Evolutionary conservation across 2,797 vertebrate species (phyloP), one percentile per base, ranked within the genome.

Genomic region (Neosilurus mollespiculum): DNA sequence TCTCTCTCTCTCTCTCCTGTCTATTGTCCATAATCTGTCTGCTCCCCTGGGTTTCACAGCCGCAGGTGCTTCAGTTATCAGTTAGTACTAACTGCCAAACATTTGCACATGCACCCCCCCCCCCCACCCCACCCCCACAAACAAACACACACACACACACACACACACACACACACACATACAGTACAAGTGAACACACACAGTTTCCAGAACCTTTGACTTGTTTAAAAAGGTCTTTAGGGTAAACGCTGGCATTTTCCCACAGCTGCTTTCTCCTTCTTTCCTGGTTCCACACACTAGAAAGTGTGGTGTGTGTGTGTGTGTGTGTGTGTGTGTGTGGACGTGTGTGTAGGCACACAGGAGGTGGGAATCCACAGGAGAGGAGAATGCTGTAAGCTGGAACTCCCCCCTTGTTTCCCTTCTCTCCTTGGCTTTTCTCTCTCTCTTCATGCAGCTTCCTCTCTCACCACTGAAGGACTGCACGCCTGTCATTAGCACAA

Each of bases 61-160:
- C 81, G 85, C 84, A 88, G 87, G 83, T 86, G 85, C 85, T 76
- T 80, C 64, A 54, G 81, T 87, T 85, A 85, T 88, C 87, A 84
- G 85, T 88, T 85, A 81, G 56, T 64, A 62, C 43, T 85, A 88
- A 88, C 85, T 87, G 85, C 67, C 85, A 78, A 49, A 53, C 62
- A 64, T 70, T 62, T 76, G 43, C 82, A 81, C 65, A 72, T 66
- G 51, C 24, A 66, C 65, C 82, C n/a, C 62, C n/a, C 59, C 24
- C 20, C 37, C 26, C 34, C 2, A 20, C 11, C 43, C 4, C 22
- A 6, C 70, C 16, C 16, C 1, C 18, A 22, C 70, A 22, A 56
- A 72, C 26, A 73, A 54, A 58, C 67, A 59, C 54, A 43, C 59
- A 82, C 15, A 73, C n/a, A 49, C 30, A 78, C 34, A 80, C 59